phyloP scores from a whole-genome alignment of 2,113 vertebrate genomes.

The Dermatemys mawii region DNA sequence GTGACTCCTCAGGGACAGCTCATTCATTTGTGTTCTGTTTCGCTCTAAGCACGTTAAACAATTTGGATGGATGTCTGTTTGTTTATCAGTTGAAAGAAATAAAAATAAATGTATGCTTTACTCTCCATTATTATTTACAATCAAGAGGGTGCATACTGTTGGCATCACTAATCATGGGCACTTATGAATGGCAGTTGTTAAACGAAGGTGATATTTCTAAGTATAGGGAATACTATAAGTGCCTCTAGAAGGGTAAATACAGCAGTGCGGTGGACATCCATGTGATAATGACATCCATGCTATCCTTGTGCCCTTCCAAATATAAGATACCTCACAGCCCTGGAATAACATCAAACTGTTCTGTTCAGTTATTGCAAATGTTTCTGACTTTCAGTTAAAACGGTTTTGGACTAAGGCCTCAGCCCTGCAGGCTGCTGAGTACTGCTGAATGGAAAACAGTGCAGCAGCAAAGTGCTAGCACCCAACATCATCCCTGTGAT shows the following conservation, averaged over 20 bases:
- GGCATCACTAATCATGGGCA: not conserved
- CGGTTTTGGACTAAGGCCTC: not conserved
- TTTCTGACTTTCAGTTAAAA: not conserved
- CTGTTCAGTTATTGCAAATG: not conserved
- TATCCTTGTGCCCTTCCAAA: not conserved
- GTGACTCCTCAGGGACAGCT: not conserved
- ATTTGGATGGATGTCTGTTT: not conserved
- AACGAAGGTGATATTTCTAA: not conserved
- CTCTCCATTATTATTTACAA: not conserved
- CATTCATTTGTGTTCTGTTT: not conserved
- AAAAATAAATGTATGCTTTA: not conserved
- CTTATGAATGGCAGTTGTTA: not conserved
- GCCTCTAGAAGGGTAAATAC: not conserved
- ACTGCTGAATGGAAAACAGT: not conserved
- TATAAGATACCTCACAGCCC: not conserved
- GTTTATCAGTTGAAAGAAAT: not conserved
- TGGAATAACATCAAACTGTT: not conserved
- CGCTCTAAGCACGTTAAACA: not conserved
- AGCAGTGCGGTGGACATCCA: not conserved
- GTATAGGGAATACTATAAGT: not conserved
- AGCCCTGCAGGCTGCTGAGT: accelerated
- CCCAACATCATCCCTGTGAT: not conserved
- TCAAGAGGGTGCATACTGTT: not conserved
- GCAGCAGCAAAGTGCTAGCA: not conserved
- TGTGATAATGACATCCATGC: not conserved